A percentile compares a stretch with the other conserved stretches of the same genome.
phyloP scores from a whole-genome alignment of 2,888 invertebrate genomes.

The Napeogenes sylphis region DNA sequence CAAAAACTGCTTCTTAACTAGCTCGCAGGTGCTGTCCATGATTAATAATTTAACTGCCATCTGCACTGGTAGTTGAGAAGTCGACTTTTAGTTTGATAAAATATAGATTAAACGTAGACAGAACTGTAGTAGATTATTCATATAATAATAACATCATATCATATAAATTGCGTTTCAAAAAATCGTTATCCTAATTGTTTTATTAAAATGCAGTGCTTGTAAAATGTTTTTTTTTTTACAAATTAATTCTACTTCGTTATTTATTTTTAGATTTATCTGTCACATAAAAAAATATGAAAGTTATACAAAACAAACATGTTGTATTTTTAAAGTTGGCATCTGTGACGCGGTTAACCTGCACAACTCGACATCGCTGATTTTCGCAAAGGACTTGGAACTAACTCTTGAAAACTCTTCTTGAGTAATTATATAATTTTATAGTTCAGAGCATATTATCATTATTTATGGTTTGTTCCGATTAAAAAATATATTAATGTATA shows the following conservation, averaged over 20 bases:
- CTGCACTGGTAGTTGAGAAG: slow-evolving; percentile 23
- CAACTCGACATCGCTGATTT: slow-evolving; percentile 20
- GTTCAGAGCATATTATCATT: not conserved
- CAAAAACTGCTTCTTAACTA: slow-evolving; percentile 22
- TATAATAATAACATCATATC: not conserved
- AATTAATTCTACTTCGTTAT: too few species aligned
- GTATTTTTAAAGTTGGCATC: slow-evolving; percentile 21
- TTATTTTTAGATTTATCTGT: too few species aligned
- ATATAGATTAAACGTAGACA: not conserved
- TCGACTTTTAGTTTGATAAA: slow-evolving; percentile 7
- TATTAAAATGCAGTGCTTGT: too few species aligned
- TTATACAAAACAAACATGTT: slow-evolving; percentile 4
- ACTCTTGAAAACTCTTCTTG: slow-evolving; percentile 9
- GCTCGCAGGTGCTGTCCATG: slow-evolving; percentile 25
- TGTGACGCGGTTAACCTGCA: slow-evolving; percentile 21
- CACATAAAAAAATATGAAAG: too few species aligned
- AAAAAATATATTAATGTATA: too few species aligned
- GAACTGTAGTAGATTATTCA: not conserved
- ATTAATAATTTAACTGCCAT: slow-evolving; percentile 28
- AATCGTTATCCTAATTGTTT: too few species aligned
- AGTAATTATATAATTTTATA: not conserved
- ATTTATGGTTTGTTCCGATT: too few species aligned
- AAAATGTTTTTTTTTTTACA: too few species aligned
- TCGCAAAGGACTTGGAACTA: slow-evolving; percentile 21
- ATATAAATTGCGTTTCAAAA: not conserved